Base-by-base conservation (phyloP, 2,113 vertebrate genomes). In the Cygnus buccinator region DNA sequence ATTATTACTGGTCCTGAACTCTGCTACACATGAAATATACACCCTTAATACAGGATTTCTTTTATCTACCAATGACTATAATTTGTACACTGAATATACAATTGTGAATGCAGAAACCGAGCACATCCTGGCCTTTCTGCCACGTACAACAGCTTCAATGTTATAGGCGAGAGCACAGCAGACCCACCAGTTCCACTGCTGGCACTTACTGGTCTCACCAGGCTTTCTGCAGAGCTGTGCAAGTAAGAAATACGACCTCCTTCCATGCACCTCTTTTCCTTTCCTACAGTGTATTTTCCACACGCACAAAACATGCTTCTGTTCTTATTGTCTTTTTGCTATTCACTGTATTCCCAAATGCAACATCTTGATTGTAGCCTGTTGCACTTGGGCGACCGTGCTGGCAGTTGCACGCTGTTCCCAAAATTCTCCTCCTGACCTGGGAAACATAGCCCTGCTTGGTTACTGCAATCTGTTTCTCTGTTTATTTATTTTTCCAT, bases 191-290 rank as follows among this genome's bases (percentile, higher is more conserved):
- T 25, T 33, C 39, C 41, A 21, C 0, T 8, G 48, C 71, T 67
- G 80, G 20, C 41, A 43, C 33, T 5, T 8, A 6, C 21, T 7
- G 37, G 1, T 12, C 3, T 2, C 48, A 41, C 35, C 31, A 66
- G 59, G 59, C 19, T 43, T 29, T 8, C 58, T 74, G 29, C 23
- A 68, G 26, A 77, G 8, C 20, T 9, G 10, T 1, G 33, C 20
- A 44, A 68, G 21, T 31, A 59, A 31, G 15, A 54, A 71, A 58
- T 2, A 3, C 0, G 0, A 19, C 11, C 39, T 58, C 55, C 28
- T 58, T 73, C 44, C 15, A 8, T 0, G 5, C 29, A 52, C 8
- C 5, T 46, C 37, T 52, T 54, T 7, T 28, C 44, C 33, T 65
- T 84, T 46, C 55, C 31, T 29, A 3, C 26, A 33, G 10, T 3